phyloP scores from a whole-genome alignment of 2,113 vertebrate species.

The Orcinus orca region DNA sequence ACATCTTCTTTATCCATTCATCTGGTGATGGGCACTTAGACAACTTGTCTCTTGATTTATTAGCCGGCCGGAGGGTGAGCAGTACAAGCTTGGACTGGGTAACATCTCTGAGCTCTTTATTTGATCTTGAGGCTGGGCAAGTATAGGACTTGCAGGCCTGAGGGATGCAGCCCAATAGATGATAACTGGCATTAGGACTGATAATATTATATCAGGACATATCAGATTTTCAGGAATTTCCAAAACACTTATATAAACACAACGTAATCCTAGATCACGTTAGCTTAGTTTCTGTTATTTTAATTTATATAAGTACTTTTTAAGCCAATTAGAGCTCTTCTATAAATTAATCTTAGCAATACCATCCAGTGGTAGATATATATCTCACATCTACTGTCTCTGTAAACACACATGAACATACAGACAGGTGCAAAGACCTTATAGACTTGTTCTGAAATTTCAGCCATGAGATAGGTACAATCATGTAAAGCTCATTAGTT shows the following conservation, averaged over 20 bases:
- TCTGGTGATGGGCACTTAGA: too few relatives aligned
- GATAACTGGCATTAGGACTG: not conserved
- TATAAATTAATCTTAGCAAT: not conserved
- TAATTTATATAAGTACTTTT: not conserved
- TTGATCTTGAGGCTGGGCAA: not conserved
- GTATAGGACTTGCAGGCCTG: not conserved
- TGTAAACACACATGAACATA: not conserved
- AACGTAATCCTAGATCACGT: not conserved
- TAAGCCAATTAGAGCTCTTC: not conserved
- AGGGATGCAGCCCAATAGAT: not conserved
- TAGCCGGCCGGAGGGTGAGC: not conserved
- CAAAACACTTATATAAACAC: not conserved
- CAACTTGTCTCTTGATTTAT: not conserved
- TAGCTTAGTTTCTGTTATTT: not conserved
- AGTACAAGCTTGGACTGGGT: not conserved
- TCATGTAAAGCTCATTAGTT: not conserved
- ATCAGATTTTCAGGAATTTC: not conserved
- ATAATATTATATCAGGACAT: not conserved
- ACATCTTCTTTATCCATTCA: too few relatives aligned
- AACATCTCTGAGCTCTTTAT: not conserved
- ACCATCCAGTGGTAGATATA: not conserved
- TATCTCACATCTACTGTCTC: not conserved
- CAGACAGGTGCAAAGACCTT: not conserved
- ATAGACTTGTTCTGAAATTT: not conserved
- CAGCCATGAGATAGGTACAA: not conserved